Percentiles rank a stretch among this genome's conserved stretches.
Conservation (phyloP, 2,797 vertebrate species). For the Tamandua tetradactyla region DNA sequence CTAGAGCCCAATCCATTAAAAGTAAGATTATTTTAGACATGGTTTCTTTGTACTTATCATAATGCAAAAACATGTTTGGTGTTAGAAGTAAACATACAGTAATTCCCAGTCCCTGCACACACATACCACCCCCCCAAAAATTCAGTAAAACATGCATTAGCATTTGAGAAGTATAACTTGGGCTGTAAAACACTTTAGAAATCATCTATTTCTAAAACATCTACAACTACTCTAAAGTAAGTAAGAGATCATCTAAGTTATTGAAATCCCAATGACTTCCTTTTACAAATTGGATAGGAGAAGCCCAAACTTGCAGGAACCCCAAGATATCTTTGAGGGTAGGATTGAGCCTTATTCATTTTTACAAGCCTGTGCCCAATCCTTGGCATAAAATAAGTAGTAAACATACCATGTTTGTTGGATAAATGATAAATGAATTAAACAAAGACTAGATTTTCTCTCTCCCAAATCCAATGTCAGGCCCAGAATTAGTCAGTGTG, state of each 20-base stretch:
- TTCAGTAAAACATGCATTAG: neutral
- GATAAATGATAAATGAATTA: neutral
- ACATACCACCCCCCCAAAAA: too few relatives aligned
- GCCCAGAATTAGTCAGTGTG: neutral
- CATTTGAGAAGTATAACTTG: neutral
- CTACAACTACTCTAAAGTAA: too few relatives aligned
- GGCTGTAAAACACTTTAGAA: neutral
- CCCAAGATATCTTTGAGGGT: neutral
- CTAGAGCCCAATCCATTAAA: neutral
- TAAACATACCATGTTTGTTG: neutral
- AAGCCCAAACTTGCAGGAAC: neutral
- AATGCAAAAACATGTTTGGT: neutral
- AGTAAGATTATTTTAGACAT: neutral
- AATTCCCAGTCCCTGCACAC: too few relatives aligned
- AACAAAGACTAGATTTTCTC: neutral
- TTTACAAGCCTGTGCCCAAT: neutral
- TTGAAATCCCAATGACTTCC: neutral
- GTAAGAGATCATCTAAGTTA: neutral
- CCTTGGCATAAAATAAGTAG: neutral
- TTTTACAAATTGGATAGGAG: neutral
- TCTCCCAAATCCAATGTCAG: neutral
- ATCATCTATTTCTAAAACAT: too few relatives aligned
- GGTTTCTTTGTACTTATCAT: neutral
- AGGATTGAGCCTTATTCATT: neutral
- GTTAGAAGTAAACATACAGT: too few relatives aligned